phyloP scores from a whole-genome alignment of 1,140 invertebrate genomes.

The Lordiphosa clarofinis region DNA sequence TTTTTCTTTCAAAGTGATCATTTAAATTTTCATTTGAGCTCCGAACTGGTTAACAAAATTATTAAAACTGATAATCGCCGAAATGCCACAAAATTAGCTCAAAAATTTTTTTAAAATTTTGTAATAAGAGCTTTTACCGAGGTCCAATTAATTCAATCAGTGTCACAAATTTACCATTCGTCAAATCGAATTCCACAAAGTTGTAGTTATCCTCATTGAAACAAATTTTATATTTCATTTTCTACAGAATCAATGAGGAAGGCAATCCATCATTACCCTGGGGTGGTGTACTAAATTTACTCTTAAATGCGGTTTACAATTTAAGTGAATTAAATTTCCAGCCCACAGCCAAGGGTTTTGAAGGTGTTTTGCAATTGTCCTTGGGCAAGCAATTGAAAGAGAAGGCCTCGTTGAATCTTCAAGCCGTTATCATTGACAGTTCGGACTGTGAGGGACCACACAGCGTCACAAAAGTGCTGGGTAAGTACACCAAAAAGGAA shows the following conservation, averaged over 20 bases:
- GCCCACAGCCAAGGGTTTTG: conserved; percentile 39
- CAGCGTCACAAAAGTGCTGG: conserved; percentile 49
- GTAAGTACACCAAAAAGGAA: conserved; percentile 14
- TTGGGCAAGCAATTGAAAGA: conserved; percentile 53
- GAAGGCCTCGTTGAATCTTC: conserved; percentile 64
- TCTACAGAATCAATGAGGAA: conserved; percentile 64
- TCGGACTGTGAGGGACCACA: conserved; percentile 50
- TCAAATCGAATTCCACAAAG: too few relatives aligned
- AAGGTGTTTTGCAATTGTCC: conserved; percentile 39
- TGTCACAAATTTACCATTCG: too few relatives aligned
- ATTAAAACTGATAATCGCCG: too few relatives aligned
- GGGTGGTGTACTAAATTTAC: conserved; percentile 57
- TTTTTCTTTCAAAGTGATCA: too few relatives aligned
- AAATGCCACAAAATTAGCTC: too few relatives aligned
- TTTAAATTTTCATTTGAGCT: too few relatives aligned
- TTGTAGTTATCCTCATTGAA: background rate
- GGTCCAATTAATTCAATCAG: too few relatives aligned
- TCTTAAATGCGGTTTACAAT: conserved; percentile 46
- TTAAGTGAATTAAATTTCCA: conserved; percentile 48
- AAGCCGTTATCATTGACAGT: conserved; percentile 54
- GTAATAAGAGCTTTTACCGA: too few relatives aligned
- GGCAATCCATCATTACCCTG: conserved; percentile 67
- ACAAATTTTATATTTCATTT: background rate
- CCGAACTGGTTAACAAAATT: too few relatives aligned
- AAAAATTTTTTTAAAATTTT: too few relatives aligned